A percentile compares a stretch with the other conserved stretches of the same genome.
Conservation (phyloP, 2,113 vertebrate species). For the Podocnemis expansa region DNA sequence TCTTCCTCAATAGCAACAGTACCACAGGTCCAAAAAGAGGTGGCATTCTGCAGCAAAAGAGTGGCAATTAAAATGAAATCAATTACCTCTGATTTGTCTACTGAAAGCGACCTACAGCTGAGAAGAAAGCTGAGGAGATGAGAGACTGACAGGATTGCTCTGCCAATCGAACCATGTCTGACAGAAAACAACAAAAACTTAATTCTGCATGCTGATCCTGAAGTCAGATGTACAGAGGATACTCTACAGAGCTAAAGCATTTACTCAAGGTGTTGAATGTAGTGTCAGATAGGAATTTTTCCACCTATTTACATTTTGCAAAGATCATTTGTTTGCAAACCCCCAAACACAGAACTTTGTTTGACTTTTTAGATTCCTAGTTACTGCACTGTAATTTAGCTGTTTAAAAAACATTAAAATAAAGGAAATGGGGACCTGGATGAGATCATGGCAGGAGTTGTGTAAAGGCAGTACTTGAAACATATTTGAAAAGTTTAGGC, state of each 20-base stretch:
- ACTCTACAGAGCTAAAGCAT: neutral
- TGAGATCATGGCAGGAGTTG: neutral
- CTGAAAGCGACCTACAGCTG: neutral
- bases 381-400: neutral
- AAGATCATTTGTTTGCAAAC: neutral
- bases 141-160: neutral
- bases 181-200: neutral
- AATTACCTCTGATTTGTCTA: neutral
- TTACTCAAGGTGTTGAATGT: neutral
- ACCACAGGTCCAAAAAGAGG: neutral
- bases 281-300: neutral
- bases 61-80: slow-evolving; percentile 1
- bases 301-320: neutral
- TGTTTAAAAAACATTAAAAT: neutral
- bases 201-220: neutral
- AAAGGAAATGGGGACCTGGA: neutral
- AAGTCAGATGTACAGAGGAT: neutral
- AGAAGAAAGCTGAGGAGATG: neutral
- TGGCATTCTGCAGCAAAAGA: neutral
- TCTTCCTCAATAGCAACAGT: neutral
- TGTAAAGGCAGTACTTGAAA: neutral
- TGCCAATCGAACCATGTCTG: neutral
- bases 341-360: neutral
- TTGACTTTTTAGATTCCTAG: neutral
- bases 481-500: no score